A percentile compares a stretch with the other conserved stretches of the same genome.
These are phyloP conservation scores for Andricus quercusramuli DNA, from an alignment of 2,888 invertebrate species.

Conservation along the genomic window DNA sequence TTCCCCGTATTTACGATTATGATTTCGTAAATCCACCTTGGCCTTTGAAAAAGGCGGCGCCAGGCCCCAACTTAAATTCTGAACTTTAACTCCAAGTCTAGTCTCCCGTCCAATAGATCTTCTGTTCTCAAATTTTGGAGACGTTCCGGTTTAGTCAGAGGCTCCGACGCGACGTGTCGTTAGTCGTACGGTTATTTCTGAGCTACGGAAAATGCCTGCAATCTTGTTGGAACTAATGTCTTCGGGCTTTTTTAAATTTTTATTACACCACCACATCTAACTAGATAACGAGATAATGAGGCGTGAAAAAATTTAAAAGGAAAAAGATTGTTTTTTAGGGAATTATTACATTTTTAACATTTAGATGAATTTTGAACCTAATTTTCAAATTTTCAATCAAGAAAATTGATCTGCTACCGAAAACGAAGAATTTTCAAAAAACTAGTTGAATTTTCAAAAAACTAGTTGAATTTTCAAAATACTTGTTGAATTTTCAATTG, in stretches of 20 bases:
- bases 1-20: constrained; percentile 10
- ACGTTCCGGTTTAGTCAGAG: constrained; percentile 27
- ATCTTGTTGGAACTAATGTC: constrained; percentile 13
- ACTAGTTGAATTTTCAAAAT: too few species aligned
- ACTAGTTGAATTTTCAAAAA: too few species aligned
- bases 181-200: neutral
- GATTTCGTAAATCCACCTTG: neutral
- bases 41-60: constrained; percentile 11
- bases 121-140: neutral
- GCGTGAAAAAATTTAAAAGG: too few species aligned
- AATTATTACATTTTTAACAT: too few species aligned
- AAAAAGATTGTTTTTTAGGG: too few species aligned
- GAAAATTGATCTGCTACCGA: too few species aligned
- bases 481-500: too few species aligned
- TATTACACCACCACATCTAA: neutral
- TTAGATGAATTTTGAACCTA: too few species aligned
- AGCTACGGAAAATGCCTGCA: constrained; percentile 1
- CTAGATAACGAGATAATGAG: too few species aligned
- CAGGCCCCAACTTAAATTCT: neutral
- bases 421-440: too few species aligned
- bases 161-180: constrained; percentile 11
- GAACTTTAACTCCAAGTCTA: constrained; percentile 4
- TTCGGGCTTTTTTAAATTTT: neutral
- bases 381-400: too few species aligned
- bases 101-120: neutral